Percentiles rank a stretch among this genome's conserved stretches.
These are phyloP conservation scores for Choloepus hoffmanni DNA, from an alignment of 2,113 vertebrate genomes.

Conservation along the genomic window DNA sequence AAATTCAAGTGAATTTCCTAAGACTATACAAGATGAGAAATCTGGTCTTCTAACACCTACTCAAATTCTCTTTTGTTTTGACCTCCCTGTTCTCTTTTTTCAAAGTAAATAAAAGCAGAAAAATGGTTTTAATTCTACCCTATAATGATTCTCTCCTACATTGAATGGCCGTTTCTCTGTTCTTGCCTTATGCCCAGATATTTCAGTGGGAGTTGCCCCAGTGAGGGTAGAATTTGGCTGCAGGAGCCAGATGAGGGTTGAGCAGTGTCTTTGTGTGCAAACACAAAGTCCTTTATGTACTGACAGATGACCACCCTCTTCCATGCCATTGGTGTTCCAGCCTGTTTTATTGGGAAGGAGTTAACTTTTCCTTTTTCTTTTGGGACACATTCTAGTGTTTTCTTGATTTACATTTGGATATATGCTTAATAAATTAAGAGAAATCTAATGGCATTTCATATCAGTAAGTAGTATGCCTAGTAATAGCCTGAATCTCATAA, in stretches of 20 bases:
- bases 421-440: slow-evolving; percentile 47
- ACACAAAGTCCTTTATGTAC: slow-evolving; percentile 76
- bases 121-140: slow-evolving; percentile 22
- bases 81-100: slow-evolving; percentile 44
- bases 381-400: slow-evolving; percentile 61
- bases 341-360: slow-evolving; percentile 70
- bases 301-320: slow-evolving; percentile 67
- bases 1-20: slow-evolving; percentile 53
- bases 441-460: slow-evolving; percentile 46
- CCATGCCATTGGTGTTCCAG: slow-evolving; percentile 42
- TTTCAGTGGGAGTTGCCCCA: slow-evolving; percentile 71
- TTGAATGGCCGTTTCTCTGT: slow-evolving; percentile 49
- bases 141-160: slow-evolving; percentile 20
- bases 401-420: slow-evolving; percentile 36
- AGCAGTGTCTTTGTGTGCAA: slow-evolving; percentile 74
- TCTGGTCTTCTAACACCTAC: neutral
- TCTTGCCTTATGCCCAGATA: slow-evolving; percentile 56
- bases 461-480: neutral
- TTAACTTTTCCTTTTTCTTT: slow-evolving; percentile 61
- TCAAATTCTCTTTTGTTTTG: slow-evolving; percentile 55
- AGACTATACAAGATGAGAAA: slow-evolving; percentile 49
- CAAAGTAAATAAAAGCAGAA: slow-evolving; percentile 51
- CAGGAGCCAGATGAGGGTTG: slow-evolving; percentile 73
- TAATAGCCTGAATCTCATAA: slow-evolving; percentile 23
- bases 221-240: slow-evolving; percentile 71